Conservation (phyloP, 2,888 invertebrate species). For the Synanthedon vespiformis region DNA sequence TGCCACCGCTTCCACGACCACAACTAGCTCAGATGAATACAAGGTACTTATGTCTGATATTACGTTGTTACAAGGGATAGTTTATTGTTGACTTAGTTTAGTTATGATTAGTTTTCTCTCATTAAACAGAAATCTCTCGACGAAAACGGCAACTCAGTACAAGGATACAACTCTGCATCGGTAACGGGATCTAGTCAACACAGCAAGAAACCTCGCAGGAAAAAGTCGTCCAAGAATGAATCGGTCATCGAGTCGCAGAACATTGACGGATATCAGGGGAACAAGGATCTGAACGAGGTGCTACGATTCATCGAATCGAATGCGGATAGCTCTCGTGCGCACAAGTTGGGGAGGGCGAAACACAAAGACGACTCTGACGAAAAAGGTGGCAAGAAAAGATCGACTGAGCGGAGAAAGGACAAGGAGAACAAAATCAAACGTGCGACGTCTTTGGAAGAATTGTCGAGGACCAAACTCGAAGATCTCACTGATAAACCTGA, state of each 20-base stretch:
- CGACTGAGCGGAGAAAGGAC: slow-evolving; percentile 12
- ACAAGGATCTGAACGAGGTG: slow-evolving; percentile 81
- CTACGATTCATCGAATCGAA: slow-evolving; percentile 82
- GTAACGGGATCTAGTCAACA: slow-evolving; percentile 60
- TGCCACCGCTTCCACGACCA: slow-evolving; percentile 25
- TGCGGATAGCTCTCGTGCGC: slow-evolving; percentile 42
- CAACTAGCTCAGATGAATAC: slow-evolving; percentile 34
- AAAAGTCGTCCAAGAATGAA: slow-evolving; percentile 73
- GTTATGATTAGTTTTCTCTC: too few species aligned
- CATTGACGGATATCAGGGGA: slow-evolving; percentile 83
- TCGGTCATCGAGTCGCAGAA: slow-evolving; percentile 70
- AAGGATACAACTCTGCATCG: slow-evolving; percentile 61
- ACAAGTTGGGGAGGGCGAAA: slow-evolving; percentile 43
- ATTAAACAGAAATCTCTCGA: slow-evolving; percentile 74
- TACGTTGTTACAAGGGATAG: too few species aligned
- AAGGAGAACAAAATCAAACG: slow-evolving; percentile 68
- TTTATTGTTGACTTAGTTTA: too few species aligned
- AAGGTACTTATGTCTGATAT: slow-evolving; percentile 28
- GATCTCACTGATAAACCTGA: slow-evolving; percentile 72
- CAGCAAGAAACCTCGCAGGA: slow-evolving; percentile 69
- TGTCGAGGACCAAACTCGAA: slow-evolving; percentile 80
- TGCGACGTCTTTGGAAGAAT: slow-evolving; percentile 84
- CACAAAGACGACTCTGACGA: slow-evolving; percentile 57
- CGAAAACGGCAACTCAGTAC: slow-evolving; percentile 84
- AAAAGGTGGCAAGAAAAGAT: slow-evolving; percentile 38